Percentiles rank a stretch among this genome's conserved stretches.
phyloP scores from a whole-genome alignment of 2,888 invertebrate genomes.

The Laothoe populi region DNA sequence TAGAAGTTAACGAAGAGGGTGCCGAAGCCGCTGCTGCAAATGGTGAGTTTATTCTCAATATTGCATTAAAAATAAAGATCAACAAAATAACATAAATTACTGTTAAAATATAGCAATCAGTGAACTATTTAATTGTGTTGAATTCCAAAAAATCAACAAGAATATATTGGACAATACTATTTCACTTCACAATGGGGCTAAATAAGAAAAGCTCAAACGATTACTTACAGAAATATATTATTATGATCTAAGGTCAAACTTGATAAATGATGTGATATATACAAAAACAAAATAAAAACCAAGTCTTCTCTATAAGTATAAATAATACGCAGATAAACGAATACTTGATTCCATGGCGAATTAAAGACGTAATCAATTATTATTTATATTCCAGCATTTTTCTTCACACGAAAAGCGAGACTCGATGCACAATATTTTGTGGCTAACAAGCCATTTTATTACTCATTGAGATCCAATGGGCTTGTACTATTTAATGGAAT shows the following conservation, averaged over 20 bases:
- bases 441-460: slow-evolving; percentile 39
- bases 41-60: slow-evolving; percentile 82
- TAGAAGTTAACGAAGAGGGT: slow-evolving; percentile 94
- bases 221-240: too few relatives aligned
- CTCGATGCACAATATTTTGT: slow-evolving; percentile 30
- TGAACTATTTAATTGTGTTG: too few relatives aligned
- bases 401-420: slow-evolving; percentile 31
- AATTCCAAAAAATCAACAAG: too few relatives aligned
- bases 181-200: too few relatives aligned
- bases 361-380: neutral
- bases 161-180: too few relatives aligned
- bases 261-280: too few relatives aligned
- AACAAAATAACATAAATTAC: too few relatives aligned
- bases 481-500: slow-evolving; percentile 35
- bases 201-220: too few relatives aligned
- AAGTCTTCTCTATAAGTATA: neutral
- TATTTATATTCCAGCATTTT: slow-evolving; percentile 37
- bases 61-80: neutral
- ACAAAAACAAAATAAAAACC: neutral
- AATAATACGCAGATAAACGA: neutral
- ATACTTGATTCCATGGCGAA: neutral
- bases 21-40: slow-evolving; percentile 93
- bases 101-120: too few relatives aligned
- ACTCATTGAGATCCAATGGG: slow-evolving; percentile 24
- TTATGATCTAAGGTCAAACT: too few relatives aligned